Evolutionary conservation across 1,140 invertebrate species (phyloP), one percentile per base, ranked within the genome.

Genomic region (Drosophila sucinea): DNA sequence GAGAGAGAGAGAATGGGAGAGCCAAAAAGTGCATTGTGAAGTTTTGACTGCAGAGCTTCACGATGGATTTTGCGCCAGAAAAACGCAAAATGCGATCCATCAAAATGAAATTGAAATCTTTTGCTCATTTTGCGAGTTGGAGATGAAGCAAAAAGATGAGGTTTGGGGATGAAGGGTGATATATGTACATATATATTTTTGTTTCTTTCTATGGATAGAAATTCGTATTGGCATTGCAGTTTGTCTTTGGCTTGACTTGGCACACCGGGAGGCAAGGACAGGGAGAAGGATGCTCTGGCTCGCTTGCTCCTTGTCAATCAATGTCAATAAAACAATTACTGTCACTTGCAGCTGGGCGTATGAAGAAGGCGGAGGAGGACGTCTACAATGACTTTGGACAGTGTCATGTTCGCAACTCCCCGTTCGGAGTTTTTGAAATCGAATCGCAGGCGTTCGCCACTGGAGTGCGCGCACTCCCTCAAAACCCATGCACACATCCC

Each of bases 251-350:
- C 76, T 77, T 83, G 84, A 87, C 83, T 87, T 87, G 76, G 61
- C 75, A 57, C 17, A 11, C 10, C 35, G 17, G 17, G 30, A 2
- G 11, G 35, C 35, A 8, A 38, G 35, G 27, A 51, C 10, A 25
- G 10, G 32, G 40, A 58, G 73, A 54, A 55, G 30, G 71, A 54
- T 68, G 56, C 23, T 2, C 23, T 68, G 57, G 40, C 17, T 54
- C 23, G 23, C 41, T 55, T 35, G 23, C 11, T 84, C 79, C 72
- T 71, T 87, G 87, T 90, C 87, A 90, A 90, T 90, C 87, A 90
- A 90, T 90, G 87, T 90, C 87, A 90, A 90, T 90, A 90, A 90
- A 90, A 90, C 87, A 90, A 90, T 90, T 90, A 90, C 87, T 90
- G 87, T 90, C 87, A 90, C 87, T 90, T 87, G 87, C 87, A 90